phyloP scores from a whole-genome alignment of 2,797 vertebrate genomes.

The Cossypha niveicapilla region DNA sequence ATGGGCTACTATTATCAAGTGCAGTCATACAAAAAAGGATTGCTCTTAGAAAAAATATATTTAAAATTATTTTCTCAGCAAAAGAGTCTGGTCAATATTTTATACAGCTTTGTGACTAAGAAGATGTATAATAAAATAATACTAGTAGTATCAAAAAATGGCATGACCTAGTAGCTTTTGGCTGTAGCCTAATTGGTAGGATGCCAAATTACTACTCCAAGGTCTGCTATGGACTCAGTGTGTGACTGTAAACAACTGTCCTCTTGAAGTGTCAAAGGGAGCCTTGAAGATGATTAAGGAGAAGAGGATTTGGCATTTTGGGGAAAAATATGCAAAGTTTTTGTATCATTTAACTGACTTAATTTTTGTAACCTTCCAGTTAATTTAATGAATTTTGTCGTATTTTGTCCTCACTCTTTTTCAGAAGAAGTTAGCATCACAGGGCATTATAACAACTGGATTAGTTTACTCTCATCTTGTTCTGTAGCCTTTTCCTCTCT shows the following conservation, averaged over 20 bases:
- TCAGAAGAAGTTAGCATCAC: neutral
- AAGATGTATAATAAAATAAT: neutral
- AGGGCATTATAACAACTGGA: neutral
- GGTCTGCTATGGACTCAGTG: neutral
- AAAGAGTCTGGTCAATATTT: neutral
- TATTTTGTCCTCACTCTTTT: neutral
- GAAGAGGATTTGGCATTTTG: fast-evolving
- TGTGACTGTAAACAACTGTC: neutral
- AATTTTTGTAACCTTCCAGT: neutral
- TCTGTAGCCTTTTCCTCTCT: neutral
- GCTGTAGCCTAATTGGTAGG: neutral
- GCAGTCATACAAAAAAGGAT: neutral
- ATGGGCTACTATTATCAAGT: neutral
- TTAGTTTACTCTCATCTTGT: neutral
- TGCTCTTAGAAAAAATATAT: neutral
- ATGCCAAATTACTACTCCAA: neutral
- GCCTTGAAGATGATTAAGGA: neutral
- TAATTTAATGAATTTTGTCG: neutral
- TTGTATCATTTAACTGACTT: neutral
- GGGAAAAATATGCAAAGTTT: neutral
- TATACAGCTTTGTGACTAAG: neutral
- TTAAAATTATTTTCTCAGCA: neutral
- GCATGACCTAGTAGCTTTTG: neutral
- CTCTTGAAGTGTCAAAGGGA: neutral
- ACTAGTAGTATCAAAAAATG: neutral